These are phyloP conservation scores for Dolichallabes microphthalmus DNA, from an alignment of 2,113 vertebrate species.

Conservation along the genomic window DNA sequence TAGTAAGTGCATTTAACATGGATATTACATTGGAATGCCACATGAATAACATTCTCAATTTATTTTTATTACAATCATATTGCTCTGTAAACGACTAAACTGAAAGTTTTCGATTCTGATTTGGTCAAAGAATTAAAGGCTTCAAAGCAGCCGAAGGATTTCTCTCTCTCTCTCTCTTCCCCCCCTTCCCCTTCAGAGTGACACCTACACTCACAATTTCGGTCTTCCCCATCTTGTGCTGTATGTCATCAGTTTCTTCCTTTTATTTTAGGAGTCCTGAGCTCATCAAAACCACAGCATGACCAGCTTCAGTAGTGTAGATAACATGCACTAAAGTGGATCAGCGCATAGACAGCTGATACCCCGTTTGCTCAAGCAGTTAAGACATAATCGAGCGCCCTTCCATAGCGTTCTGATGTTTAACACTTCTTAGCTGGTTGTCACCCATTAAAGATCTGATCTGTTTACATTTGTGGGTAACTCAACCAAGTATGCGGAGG, in stretches of 20 bases:
- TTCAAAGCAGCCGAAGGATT: neutral
- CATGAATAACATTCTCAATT: neutral
- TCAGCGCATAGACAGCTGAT: neutral
- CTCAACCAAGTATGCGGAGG: slow-evolving; percentile 17
- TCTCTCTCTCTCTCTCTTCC: neutral
- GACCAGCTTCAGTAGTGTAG: neutral
- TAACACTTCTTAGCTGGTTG: neutral
- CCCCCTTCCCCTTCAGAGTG: neutral
- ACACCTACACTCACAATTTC: neutral
- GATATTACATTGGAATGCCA: neutral
- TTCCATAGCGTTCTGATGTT: neutral
- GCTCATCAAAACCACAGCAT: neutral
- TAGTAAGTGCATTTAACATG: neutral
- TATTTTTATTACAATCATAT: neutral
- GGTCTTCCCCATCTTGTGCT: neutral
- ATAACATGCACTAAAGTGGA: neutral
- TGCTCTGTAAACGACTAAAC: neutral
- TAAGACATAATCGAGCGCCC: too few relatives aligned
- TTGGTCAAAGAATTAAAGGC: neutral
- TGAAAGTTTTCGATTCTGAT: neutral
- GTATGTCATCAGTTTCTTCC: neutral
- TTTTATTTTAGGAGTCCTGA: neutral
- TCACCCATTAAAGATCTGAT: slow-evolving; percentile 4
- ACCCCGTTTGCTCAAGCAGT: neutral
- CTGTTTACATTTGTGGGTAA: slow-evolving; percentile 18